These are phyloP conservation scores for Centropus unirufus DNA, from an alignment of 2,113 vertebrate species.

Conservation along the genomic window DNA sequence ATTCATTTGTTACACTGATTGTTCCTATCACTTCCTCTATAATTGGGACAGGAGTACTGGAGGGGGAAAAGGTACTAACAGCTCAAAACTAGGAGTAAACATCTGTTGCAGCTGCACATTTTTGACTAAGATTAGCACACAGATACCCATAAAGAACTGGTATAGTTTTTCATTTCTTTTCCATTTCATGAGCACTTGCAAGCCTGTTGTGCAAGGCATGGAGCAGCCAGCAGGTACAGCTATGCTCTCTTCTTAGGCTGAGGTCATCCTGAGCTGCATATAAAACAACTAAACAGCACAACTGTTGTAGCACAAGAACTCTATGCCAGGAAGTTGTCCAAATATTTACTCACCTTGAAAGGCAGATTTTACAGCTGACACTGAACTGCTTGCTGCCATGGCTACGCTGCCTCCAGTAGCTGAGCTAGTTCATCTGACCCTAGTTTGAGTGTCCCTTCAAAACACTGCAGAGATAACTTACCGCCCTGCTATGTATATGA, in stretches of 20 bases:
- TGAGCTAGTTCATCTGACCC: not conserved
- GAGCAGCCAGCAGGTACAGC: not conserved
- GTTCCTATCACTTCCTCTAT: not conserved
- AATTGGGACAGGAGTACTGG: not conserved
- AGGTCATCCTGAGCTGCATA: not conserved
- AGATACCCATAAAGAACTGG: not conserved
- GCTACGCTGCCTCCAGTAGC: not conserved
- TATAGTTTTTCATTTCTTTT: not conserved
- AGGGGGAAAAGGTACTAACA: not conserved
- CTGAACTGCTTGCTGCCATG: constrained; percentile 23
- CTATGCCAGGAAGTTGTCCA: constrained; percentile 49
- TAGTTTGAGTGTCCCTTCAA: not conserved
- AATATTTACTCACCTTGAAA: constrained; percentile 59
- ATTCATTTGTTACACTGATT: not conserved
- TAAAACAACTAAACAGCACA: not conserved
- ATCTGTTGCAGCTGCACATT: not conserved
- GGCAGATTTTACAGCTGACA: constrained; percentile 17
- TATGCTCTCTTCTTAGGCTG: not conserved
- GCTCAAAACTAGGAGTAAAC: not conserved
- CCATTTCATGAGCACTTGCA: not conserved
- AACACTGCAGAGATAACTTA: not conserved
- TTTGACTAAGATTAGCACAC: not conserved
- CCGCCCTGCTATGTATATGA: not conserved
- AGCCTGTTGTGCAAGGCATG: not conserved
- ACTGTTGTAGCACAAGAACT: not conserved